Evolutionary conservation across 1,140 invertebrate genomes (phyloP), one percentile per base, ranked within the genome.

Genomic region (Musca vetustissima): DNA sequence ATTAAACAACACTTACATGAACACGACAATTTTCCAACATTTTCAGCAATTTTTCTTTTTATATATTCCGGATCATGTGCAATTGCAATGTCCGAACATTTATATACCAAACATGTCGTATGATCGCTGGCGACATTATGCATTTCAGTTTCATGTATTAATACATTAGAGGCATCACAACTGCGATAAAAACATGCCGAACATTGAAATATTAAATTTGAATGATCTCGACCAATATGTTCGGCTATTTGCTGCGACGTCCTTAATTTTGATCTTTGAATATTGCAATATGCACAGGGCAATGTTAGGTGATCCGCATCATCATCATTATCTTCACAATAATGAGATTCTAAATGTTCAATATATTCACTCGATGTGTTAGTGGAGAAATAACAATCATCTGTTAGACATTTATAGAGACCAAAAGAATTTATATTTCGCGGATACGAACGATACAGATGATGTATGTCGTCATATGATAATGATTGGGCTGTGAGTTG

Each of bases 151-250:
- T 25, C 22, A 52, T 69, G 67, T n/a, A 43, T 11, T 15, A 15
- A 21, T n/a, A 69, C 57, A 64, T 64, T 22, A 8, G 48, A 64
- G 24, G 57, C 47, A 21, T 50, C 49, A 53, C 43, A 36, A 2
- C 17, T 64, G n/a, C 67, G 67, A 64, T 69, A 69, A 43, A 57
- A 69, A 47, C 67, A 69, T 19, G 64, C n/a, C 11, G 67, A 69
- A 48, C 67, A 69, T 52, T 69, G 67, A 47, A 50, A 69, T 14
- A 52, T 59, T 9, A 52, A 15, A 24, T 49, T n/a, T 0, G n/a
- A n/a, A 53, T 69, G 67, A 4, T 52, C 15, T 17, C n/a, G 19
- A 15, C 50, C 1, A 13, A 69, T 50, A 21, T 69, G 67, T 24
- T 43, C 57, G 8, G 53, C 25, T 15, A 69, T 47, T 50, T 43